Evolutionary conservation across 2,888 invertebrate genomes (phyloP).

Genomic region (Oscheius myriophilus): DNA sequence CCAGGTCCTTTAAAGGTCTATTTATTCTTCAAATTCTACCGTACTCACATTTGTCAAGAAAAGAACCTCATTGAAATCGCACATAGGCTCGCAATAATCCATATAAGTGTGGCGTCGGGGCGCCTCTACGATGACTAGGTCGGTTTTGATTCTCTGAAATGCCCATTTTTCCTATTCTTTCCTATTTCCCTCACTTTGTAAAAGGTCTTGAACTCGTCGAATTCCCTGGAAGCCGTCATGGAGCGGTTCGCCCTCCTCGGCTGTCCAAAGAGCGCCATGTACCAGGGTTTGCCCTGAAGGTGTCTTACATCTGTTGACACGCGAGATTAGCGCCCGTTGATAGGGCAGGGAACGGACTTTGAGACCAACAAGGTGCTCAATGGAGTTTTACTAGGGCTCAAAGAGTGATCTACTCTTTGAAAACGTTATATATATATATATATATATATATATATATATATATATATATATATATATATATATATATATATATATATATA

Average conservation of each 20-base stretch:
- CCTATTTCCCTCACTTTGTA: conserved; percentile 34
- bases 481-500: too few relatives aligned
- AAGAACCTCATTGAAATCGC: conserved; percentile 51
- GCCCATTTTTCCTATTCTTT: neutral
- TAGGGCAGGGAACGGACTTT: neutral
- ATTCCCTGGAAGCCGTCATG: conserved; percentile 36
- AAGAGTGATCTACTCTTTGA: too few relatives aligned
- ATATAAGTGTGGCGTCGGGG: conserved; percentile 40
- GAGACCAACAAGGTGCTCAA: neutral
- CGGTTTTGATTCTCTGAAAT: conserved; percentile 17
- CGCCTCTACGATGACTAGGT: conserved; percentile 24
- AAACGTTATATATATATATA: too few relatives aligned
- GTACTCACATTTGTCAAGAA: conserved; percentile 39
- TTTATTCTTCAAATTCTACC: neutral
- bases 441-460: too few relatives aligned
- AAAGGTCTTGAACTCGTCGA: conserved; percentile 44
- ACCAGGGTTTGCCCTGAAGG: conserved; percentile 58
- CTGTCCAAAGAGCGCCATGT: conserved; percentile 52
- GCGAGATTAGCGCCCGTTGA: conserved; percentile 16
- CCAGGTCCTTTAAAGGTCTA: conserved; percentile 7
- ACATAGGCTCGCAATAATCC: conserved; percentile 50
- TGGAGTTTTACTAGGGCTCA: too few relatives aligned
- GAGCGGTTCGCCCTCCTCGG: conserved; percentile 31
- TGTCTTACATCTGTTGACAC: conserved; percentile 17
- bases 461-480: too few relatives aligned